Evolutionary conservation across 2,113 vertebrate genomes (phyloP).

Genomic region (Grantiella picta): DNA sequence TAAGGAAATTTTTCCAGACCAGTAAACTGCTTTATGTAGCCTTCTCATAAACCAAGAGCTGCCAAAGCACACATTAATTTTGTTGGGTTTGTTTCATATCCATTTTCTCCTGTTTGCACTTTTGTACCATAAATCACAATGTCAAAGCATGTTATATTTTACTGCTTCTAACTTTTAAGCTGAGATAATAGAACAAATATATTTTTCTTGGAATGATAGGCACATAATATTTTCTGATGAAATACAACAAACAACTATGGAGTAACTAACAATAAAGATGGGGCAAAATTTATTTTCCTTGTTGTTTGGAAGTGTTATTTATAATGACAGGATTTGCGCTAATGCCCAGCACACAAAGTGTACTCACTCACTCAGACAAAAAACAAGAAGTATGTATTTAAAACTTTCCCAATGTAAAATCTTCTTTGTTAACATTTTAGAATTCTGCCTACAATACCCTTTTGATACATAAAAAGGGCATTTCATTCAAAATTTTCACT

Average conservation of each 20-base stretch:
- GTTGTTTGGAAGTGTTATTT: neutral
- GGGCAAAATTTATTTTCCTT: neutral
- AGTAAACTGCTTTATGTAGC: neutral
- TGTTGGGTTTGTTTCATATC: neutral
- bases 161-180: constrained; percentile 12
- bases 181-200: neutral
- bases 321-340: neutral
- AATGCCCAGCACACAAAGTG: neutral
- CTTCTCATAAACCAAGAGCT: neutral
- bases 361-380: neutral
- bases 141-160: constrained; percentile 10
- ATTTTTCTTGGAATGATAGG: constrained; percentile 14
- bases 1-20: neutral
- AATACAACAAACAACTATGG: neutral
- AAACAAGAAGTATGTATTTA: neutral
- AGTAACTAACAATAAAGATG: neutral
- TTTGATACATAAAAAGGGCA: neutral
- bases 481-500: neutral
- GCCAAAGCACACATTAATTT: constrained; percentile 22
- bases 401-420: neutral
- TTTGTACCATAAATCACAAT: constrained; percentile 1
- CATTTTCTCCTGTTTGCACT: neutral
- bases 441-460: neutral
- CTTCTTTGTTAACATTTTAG: neutral
- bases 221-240: constrained; percentile 8